Percentiles rank a stretch among this genome's conserved stretches.
Evolutionary conservation across 2,888 invertebrate genomes (phyloP).

Genomic region (Amphipoea oculea): DNA sequence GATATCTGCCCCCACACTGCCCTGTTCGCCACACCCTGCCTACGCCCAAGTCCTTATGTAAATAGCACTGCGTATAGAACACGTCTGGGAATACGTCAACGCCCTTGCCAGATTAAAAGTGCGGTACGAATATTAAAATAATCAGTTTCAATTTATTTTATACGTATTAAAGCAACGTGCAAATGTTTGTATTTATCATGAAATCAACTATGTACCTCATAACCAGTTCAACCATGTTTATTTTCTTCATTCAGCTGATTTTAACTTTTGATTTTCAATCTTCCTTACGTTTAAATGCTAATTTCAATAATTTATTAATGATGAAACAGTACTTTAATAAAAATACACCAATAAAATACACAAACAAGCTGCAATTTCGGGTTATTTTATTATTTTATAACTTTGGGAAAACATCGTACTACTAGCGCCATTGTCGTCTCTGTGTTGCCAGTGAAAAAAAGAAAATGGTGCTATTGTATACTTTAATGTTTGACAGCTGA

Average conservation of each 20-base stretch:
- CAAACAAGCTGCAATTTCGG: background rate
- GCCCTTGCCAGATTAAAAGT: constrained; percentile 58
- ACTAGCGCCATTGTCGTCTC: constrained; percentile 53
- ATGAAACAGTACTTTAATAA: background rate
- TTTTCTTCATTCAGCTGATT: background rate
- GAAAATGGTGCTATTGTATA: constrained; percentile 30
- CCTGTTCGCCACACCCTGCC: constrained; percentile 50
- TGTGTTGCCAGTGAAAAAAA: constrained; percentile 50
- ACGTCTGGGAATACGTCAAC: constrained; percentile 57
- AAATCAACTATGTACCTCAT: background rate
- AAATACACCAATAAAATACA: background rate
- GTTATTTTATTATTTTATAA: background rate
- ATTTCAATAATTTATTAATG: background rate
- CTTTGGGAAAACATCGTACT: constrained; percentile 1
- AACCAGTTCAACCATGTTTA: background rate
- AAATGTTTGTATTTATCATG: background rate
- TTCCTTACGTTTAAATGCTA: background rate
- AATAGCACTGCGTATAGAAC: constrained; percentile 54
- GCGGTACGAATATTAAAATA: background rate
- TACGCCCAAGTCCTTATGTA: constrained; percentile 51
- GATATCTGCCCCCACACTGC: constrained; percentile 43
- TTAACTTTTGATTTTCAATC: background rate
- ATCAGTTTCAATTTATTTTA: background rate
- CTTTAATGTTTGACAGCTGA: constrained; percentile 64
- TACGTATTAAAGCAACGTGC: background rate